These are phyloP conservation scores for Lepeophtheirus nordmannii DNA, from an alignment of 2,888 invertebrate genomes.

Conservation along the genomic window DNA sequence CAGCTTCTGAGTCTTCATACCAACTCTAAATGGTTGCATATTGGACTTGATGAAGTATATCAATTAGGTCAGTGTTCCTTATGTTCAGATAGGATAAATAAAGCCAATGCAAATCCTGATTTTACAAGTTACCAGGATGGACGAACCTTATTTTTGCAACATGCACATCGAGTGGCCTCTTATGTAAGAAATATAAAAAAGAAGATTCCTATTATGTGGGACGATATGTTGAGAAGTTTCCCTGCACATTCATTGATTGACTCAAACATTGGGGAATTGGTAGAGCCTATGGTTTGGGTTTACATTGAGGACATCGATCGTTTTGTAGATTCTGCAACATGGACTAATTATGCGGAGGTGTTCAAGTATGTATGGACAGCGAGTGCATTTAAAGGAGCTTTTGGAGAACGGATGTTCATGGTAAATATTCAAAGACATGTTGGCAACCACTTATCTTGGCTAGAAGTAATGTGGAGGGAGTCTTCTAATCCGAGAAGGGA, in stretches of 20 bases:
- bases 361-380: constrained; percentile 56
- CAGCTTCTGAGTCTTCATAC: constrained; percentile 31
- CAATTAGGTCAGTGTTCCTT: constrained; percentile 51
- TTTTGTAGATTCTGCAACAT: constrained; percentile 33
- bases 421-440: constrained; percentile 51
- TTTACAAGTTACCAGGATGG: neutral
- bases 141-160: constrained; percentile 42
- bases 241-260: constrained; percentile 45
- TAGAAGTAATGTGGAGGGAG: constrained; percentile 44
- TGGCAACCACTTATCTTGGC: constrained; percentile 53
- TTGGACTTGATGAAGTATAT: constrained; percentile 44
- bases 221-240: constrained; percentile 58
- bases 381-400: constrained; percentile 58
- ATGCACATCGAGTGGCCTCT: constrained; percentile 45
- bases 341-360: constrained; percentile 44
- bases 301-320: constrained; percentile 45
- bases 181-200: constrained; percentile 45
- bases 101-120: neutral
- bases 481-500: constrained; percentile 29
- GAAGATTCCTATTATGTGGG: constrained; percentile 55
- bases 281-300: constrained; percentile 67
- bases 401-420: constrained; percentile 51
- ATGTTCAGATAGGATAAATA: constrained; percentile 34
- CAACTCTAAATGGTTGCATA: constrained; percentile 35
- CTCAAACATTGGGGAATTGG: constrained; percentile 47